Conservation (phyloP, 2,113 vertebrate genomes). For the Mus musculus region GRCm39 chr11:55652001-55652500, state of each 20-base stretch:
- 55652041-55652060: background rate
- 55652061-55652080: background rate
- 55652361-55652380: no score
- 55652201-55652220: background rate
- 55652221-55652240: no score
- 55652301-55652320: background rate
- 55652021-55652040: no score
- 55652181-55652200: background rate
- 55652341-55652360: background rate
- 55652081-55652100: slow-evolving; percentile 40
- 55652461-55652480: background rate
- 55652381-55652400: background rate
- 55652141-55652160: background rate
- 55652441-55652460: background rate
- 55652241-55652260: background rate
- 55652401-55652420: background rate
- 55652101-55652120: background rate
- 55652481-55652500: background rate
- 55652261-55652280: background rate
- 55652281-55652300: background rate
- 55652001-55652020: background rate
- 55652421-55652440: background rate
- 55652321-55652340: background rate
- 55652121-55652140: background rate
- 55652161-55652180: background rate